Evolutionary conservation across 2,113 vertebrate species (phyloP).

Genomic region (Perca flavescens): DNA sequence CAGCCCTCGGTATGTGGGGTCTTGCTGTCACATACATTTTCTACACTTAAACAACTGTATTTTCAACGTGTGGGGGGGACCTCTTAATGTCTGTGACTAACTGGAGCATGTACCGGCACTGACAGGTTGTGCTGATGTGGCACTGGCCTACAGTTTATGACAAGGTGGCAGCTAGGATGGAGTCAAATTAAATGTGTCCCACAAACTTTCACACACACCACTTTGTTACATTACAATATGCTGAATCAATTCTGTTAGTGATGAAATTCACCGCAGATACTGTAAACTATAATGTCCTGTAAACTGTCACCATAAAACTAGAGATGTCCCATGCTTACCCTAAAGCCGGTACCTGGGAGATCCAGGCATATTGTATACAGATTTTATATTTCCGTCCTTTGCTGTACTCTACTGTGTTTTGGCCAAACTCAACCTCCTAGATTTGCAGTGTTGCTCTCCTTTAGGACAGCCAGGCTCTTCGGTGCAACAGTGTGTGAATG

Average conservation of each 20-base stretch:
- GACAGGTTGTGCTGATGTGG: slow-evolving; percentile 42
- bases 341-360: neutral
- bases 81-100: slow-evolving; percentile 41
- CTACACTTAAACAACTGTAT: slow-evolving; percentile 37
- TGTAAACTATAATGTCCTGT: neutral
- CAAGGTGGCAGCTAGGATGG: slow-evolving; percentile 3
- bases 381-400: neutral
- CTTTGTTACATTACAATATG: neutral
- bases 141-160: slow-evolving; percentile 13
- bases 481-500: neutral
- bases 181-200: slow-evolving; percentile 15
- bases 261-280: neutral
- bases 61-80: slow-evolving; percentile 18
- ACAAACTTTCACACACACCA: neutral
- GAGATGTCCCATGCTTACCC: neutral
- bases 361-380: neutral
- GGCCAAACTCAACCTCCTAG: neutral
- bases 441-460: neutral
- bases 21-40: slow-evolving; percentile 62
- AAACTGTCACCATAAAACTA: neutral
- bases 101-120: neutral
- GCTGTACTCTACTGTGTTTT: neutral
- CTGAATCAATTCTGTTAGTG: neutral
- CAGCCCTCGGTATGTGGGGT: slow-evolving; percentile 35
- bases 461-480: neutral